Evolutionary conservation across 2,113 vertebrate species (phyloP).

Genomic region (Hipposideros armiger): DNA sequence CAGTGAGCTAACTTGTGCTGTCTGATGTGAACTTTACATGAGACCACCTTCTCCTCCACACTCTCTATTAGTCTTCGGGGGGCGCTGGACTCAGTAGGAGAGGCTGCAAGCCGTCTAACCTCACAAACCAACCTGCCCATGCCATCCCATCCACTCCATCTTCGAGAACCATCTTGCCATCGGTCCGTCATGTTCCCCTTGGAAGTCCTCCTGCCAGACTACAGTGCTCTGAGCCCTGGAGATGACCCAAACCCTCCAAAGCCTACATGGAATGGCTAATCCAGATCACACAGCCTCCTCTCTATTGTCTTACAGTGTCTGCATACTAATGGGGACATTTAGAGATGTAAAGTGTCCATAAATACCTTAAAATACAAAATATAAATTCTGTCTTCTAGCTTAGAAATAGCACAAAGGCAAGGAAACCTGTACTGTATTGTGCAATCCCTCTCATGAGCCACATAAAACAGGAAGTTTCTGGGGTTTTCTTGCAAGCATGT

Average conservation of each 20-base stretch:
- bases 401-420: neutral
- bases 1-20: neutral
- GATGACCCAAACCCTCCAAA: neutral
- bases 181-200: neutral
- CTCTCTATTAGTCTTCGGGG: neutral
- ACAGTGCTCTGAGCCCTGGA: neutral
- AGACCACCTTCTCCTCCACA: neutral
- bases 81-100: neutral
- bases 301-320: neutral
- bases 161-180: neutral
- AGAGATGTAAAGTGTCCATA: neutral
- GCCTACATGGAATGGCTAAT: neutral
- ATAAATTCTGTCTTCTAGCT: neutral
- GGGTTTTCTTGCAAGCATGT: constrained; percentile 75
- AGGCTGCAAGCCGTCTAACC: neutral
- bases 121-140: neutral
- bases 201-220: neutral
- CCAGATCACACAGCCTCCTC: neutral
- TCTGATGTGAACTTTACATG: neutral
- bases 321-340: neutral
- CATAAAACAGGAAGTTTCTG: constrained; percentile 84
- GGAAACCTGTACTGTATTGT: neutral
- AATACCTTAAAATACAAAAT: constrained; percentile 5
- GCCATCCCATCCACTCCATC: neutral
- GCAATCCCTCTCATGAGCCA: constrained; percentile 71